Evolutionary conservation across 2,797 vertebrate species (phyloP).

Genomic region (Dicrostonyx torquatus): DNA sequence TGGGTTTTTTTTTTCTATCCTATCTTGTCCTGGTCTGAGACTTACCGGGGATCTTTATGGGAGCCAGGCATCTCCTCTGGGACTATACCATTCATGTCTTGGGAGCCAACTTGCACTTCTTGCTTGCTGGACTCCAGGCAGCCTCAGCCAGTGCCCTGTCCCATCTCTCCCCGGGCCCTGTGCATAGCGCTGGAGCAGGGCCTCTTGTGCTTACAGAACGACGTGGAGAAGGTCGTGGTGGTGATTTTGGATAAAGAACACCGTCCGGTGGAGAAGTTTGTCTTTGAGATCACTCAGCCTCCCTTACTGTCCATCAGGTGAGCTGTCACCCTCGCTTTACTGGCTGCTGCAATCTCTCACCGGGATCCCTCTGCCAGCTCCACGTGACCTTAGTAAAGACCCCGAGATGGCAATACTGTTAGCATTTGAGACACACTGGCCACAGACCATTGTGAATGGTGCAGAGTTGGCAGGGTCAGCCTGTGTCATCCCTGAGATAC

Average conservation of each 20-base stretch:
- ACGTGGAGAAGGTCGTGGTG: constrained; percentile 97
- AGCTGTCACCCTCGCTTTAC: not conserved
- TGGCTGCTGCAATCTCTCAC: not conserved
- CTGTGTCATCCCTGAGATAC: not conserved
- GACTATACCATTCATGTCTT: not conserved
- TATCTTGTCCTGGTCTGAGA: not conserved
- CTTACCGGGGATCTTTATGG: not conserved
- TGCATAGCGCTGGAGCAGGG: not conserved
- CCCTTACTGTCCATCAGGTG: constrained; percentile 96
- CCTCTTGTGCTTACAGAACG: constrained; percentile 89
- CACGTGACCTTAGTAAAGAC: not conserved
- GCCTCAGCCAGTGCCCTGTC: not conserved
- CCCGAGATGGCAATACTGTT: not conserved
- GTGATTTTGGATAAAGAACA: constrained; percentile 99
- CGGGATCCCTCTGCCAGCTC: not conserved
- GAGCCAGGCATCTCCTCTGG: not conserved
- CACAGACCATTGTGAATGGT: not conserved
- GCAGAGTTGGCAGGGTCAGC: not conserved
- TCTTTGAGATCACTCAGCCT: constrained; percentile 98
- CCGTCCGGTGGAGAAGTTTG: constrained; percentile 98
- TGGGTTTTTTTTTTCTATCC: not conserved
- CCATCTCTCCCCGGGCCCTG: not conserved
- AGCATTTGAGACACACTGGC: not conserved
- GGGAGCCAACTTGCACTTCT: not conserved
- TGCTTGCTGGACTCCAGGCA: not conserved